Evolutionary conservation across 2,888 invertebrate genomes (phyloP), one percentile per base, ranked within the genome.

Genomic region (Myathropa florea): DNA sequence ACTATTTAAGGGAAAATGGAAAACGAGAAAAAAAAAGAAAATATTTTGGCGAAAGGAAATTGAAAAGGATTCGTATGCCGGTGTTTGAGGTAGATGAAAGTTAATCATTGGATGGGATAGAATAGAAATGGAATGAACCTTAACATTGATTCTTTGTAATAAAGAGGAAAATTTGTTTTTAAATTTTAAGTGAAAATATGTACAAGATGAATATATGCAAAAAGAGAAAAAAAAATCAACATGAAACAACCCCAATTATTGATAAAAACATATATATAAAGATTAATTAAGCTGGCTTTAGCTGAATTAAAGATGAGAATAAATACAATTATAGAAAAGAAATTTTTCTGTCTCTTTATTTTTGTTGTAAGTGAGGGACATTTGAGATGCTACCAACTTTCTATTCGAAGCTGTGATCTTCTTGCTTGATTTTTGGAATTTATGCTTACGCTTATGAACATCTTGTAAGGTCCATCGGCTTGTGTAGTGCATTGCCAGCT

Each of bases 181-280:
- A 77, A 82, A 77, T 64, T 78, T 73, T 86, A 86, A 86, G 86
- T 78, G 73, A 86, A n/a, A 78, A 82, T 78, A 82, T 86, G 83
- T 86, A 83, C 86, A 83, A 83, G 86, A 82, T 73, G 67, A 78
- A 81, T 78, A 73, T 78, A 78, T 78, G 79, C 83, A 77, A 78
- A 26, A 70, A 30, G 21, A 28, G 24, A 73, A 46, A 67, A 24
- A 39, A 55, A 55, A 24, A 36, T 33, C 61, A 23, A 46, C 1
- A 60, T 21, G 30, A 67, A 39, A 55, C 61, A 75, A 73, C 73
- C 59, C 63, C 33, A 79, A 71, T 71, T 80, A 80, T 57, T 73
- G 72, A 84, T 80, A 64, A 55, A 36, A 61, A 61, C 10, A 63
- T 67, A 80, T 39, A 71, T 39, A 82, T 64, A 67, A 65, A 55